Conservation (phyloP, 37 sponge, comb jelly and placozoan genomes). For the Tethya wilhelma region DNA sequence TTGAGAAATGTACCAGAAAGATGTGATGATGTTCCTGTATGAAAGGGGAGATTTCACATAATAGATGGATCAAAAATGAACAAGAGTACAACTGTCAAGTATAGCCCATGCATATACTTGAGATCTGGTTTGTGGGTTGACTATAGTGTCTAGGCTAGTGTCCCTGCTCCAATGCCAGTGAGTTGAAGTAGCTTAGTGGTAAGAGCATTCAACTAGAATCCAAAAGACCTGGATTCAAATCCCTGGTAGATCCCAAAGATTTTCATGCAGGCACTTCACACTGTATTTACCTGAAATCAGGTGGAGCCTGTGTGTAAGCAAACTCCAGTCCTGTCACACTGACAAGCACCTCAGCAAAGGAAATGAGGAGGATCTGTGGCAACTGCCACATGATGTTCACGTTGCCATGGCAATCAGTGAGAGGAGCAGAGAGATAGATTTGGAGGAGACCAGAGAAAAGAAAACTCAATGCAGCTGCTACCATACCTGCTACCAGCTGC, state of each 20-base stretch:
- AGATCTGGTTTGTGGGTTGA: not conserved
- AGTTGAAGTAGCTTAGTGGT: too few species aligned
- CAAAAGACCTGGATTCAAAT: too few species aligned
- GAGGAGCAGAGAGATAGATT: conserved; percentile 55
- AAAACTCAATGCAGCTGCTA: conserved; percentile 65
- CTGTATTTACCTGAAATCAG: conserved; percentile 44
- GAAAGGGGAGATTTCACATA: not conserved
- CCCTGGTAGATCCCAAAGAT: too few species aligned
- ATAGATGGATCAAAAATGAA: too few species aligned
- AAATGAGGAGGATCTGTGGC: conserved; percentile 69
- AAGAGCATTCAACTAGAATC: too few species aligned
- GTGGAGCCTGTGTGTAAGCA: conserved; percentile 82
- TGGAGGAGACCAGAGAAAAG: conserved; percentile 68
- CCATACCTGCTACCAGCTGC: conserved; percentile 72
- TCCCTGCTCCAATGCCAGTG: too few species aligned
- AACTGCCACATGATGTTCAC: conserved; percentile 74
- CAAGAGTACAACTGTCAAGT: too few species aligned
- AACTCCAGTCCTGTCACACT: conserved; percentile 79
- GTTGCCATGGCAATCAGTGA: conserved; percentile 44
- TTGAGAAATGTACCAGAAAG: conserved; percentile 69
- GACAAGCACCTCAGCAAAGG: conserved; percentile 72
- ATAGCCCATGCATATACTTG: not conserved
- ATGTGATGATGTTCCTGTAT: conserved; percentile 68
- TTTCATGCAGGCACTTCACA: too few species aligned
- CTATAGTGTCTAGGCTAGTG: too few species aligned